Evolutionary conservation across 2,113 vertebrate genomes (phyloP).

Genomic region (Brachirus orientalis): DNA sequence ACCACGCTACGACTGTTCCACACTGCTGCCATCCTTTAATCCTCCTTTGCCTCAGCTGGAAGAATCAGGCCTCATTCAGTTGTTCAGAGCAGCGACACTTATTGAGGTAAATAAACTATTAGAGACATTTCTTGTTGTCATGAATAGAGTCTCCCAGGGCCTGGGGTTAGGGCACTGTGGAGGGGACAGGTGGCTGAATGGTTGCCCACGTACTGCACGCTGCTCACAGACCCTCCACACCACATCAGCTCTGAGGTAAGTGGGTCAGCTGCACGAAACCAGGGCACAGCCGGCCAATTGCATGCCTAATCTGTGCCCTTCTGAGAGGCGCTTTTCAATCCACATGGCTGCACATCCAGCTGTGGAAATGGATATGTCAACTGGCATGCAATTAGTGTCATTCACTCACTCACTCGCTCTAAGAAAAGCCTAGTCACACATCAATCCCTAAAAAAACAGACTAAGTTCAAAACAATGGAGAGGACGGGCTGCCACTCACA

Average conservation of each 20-base stretch:
- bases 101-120: slow-evolving; percentile 69
- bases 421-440: slow-evolving; percentile 41
- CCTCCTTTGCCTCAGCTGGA: slow-evolving; percentile 68
- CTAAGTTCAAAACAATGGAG: no score
- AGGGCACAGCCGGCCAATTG: slow-evolving; percentile 62
- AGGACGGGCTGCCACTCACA: no score
- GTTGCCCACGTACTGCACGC: slow-evolving; percentile 14
- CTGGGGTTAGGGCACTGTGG: slow-evolving; percentile 37
- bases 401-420: slow-evolving; percentile 44
- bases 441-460: slow-evolving; percentile 3
- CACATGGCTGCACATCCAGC: slow-evolving; percentile 70
- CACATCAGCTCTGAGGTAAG: slow-evolving; percentile 56
- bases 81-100: slow-evolving; percentile 39
- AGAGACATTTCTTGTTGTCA: slow-evolving; percentile 35
- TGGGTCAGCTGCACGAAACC: slow-evolving; percentile 70
- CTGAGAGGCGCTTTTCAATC: slow-evolving; percentile 63
- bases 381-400: slow-evolving; percentile 65
- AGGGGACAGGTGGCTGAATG: slow-evolving; percentile 56
- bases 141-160: slow-evolving; percentile 51
- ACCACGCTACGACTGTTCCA: slow-evolving; percentile 56
- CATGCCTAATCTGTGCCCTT: slow-evolving; percentile 71
- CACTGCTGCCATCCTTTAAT: slow-evolving; percentile 65
- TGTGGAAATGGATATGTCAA: slow-evolving; percentile 74
- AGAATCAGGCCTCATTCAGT: slow-evolving; percentile 44
- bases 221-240: slow-evolving; percentile 40